Base-by-base conservation (phyloP, 2,113 vertebrate species). In the Alethe castanea region DNA sequence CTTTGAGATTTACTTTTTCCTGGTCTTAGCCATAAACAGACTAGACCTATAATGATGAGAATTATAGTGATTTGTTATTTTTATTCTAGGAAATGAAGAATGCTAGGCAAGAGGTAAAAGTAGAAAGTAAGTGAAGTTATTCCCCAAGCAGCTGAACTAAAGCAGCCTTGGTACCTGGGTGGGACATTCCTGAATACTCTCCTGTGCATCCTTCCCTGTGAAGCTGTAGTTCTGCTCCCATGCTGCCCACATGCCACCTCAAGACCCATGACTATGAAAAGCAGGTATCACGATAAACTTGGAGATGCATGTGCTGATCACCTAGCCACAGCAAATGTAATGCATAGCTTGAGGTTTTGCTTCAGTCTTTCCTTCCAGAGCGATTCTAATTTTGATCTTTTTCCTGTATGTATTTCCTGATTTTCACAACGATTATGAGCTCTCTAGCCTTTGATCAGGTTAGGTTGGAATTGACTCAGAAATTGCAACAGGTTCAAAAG, bases 241-340 rank as follows among this genome's bases (percentile, higher is more conserved):
- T 0, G 1, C 44, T 66, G 28, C 16, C 42, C 29, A 36, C 0
- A 0, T 54, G 25, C 48, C 44, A 38, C 60, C 15, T 24, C 57
- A 56, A 59, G 29, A 42, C 28, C 44, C 15, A 20, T 14, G 54
- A 12, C 24, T 47, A 3, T 25, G 44, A 71, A 22, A 81, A 22
- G 44, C 15, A 80, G 22, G 31, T 56, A n/a, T 17, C 26, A 5
- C 12, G 23, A 47, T 53, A 69, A 60, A 72, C 62, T 29, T 23
- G 12, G 47, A 77, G 40, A 65, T 4, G 3, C 9, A 2, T 12
- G 11, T 28, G 35, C 42, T 88, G 50, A 52, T 84, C 6, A 1
- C 28, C 66, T 80, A 48, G 29, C 67, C n/a, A 31, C 1, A 6
- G 38, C 12, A 66, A 66, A 67, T 2, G 1, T 57, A n/a, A 23